phyloP scores from a whole-genome alignment of 2,888 invertebrate genomes.

The Leuctra nigra region DNA sequence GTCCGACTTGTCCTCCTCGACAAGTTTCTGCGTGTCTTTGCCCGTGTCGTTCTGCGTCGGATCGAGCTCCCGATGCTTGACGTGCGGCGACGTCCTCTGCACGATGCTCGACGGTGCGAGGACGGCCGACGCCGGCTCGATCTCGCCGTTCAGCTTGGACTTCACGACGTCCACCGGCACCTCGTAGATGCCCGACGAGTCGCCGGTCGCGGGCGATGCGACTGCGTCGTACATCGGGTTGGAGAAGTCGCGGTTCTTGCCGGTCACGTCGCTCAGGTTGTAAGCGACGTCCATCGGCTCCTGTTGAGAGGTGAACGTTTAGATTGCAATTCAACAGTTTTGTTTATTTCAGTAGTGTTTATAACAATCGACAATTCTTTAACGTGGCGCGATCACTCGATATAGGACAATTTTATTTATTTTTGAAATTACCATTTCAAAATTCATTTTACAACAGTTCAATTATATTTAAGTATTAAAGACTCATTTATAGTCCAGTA shows the following conservation, averaged over 20 bases:
- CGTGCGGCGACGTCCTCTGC: conserved; percentile 66
- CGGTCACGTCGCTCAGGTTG: conserved; percentile 66
- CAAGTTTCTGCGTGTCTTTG: conserved; percentile 85
- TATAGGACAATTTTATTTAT: no score
- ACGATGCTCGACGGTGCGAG: conserved; percentile 75
- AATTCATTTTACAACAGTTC: no score
- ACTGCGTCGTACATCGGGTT: conserved; percentile 96
- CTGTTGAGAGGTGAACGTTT: no score
- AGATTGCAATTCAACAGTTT: no score
- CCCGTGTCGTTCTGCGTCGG: conserved; percentile 78
- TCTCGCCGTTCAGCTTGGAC: conserved; percentile 43
- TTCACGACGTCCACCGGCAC: conserved; percentile 67
- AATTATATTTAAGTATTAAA: no score
- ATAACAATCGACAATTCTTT: no score
- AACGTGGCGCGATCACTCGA: no score
- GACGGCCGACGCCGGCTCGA: conserved; percentile 61
- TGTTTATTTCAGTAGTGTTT: no score
- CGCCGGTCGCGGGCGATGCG: conserved; percentile 34
- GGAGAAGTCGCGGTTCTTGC: conserved; percentile 86
- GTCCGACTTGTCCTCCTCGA: conserved; percentile 75
- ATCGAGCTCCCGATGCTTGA: conserved; percentile 72
- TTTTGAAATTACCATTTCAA: no score
- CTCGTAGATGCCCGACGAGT: conserved; percentile 62
- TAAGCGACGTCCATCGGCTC: conserved; percentile 70
- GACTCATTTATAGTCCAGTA: no score